Percentiles rank a stretch among this genome's conserved stretches.
These are phyloP conservation scores for Cephus pygmeus DNA, from an alignment of 2,888 invertebrate genomes.

Conservation along the genomic window DNA sequence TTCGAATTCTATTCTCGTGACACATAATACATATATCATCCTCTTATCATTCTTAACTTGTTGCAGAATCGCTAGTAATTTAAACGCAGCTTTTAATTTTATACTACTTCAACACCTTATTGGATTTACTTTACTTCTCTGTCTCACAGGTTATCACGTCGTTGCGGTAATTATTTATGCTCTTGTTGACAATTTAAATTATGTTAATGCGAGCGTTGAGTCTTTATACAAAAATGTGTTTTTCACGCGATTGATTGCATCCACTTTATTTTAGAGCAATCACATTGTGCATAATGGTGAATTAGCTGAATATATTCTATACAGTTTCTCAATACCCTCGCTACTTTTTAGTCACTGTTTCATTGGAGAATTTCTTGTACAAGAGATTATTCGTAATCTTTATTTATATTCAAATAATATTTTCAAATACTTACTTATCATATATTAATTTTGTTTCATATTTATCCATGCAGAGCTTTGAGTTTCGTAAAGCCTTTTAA, in stretches of 20 bases:
- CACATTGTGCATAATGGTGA: slow-evolving; percentile 5
- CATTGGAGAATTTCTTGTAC: slow-evolving; percentile 35
- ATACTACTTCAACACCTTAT: slow-evolving; percentile 21
- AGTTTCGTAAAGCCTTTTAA: slow-evolving; percentile 65
- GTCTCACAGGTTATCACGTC: slow-evolving; percentile 20
- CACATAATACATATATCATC: no score
- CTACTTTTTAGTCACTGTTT: slow-evolving; percentile 34
- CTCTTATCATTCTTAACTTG: background rate
- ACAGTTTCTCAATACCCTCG: slow-evolving; percentile 24
- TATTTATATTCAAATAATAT: no score
- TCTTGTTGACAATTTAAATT: background rate
- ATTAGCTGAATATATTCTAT: slow-evolving; percentile 11
- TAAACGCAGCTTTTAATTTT: slow-evolving; percentile 25
- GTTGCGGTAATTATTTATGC: slow-evolving; percentile 11
- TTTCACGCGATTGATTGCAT: no score
- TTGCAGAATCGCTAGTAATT: slow-evolving; percentile 23
- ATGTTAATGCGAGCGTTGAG: background rate
- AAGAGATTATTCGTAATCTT: slow-evolving; percentile 27
- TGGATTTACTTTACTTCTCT: slow-evolving; percentile 21
- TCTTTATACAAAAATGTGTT: background rate
- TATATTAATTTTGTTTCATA: slow-evolving; percentile 5
- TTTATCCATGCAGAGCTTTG: slow-evolving; percentile 57
- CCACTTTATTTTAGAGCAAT: background rate
- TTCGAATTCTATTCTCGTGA: no score
- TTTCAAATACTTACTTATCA: no score